A percentile compares a stretch with the other conserved stretches of the same genome.
phyloP scores from a whole-genome alignment of 2,888 invertebrate genomes.

The Pharmacophagus antenor region DNA sequence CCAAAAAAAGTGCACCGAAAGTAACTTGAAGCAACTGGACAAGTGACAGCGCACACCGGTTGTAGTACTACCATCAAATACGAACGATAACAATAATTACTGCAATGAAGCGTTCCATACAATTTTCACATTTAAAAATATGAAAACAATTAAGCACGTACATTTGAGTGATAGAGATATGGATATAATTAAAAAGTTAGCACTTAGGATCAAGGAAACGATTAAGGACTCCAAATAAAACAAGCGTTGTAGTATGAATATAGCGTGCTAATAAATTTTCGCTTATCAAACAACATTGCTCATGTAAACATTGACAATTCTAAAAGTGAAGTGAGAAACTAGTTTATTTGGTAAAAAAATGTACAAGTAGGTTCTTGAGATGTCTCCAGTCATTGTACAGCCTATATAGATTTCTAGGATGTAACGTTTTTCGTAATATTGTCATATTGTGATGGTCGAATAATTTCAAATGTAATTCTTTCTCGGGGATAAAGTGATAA shows the following conservation, averaged over 20 bases:
- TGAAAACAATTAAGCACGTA: background rate
- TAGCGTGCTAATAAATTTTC: too few species aligned
- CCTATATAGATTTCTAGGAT: too few species aligned
- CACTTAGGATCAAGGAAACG: background rate
- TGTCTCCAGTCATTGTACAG: too few species aligned
- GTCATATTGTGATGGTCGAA: too few species aligned
- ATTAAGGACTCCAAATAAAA: background rate
- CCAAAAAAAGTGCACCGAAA: slow-evolving; percentile 43
- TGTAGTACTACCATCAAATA: slow-evolving; percentile 40
- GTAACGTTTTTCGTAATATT: too few species aligned
- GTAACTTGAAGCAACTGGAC: slow-evolving; percentile 48
- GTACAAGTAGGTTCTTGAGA: too few species aligned
- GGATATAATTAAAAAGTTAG: slow-evolving; percentile 12
- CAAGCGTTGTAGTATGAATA: background rate
- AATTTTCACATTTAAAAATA: background rate
- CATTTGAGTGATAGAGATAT: slow-evolving; percentile 18
- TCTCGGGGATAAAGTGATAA: too few species aligned
- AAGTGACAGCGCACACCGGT: slow-evolving; percentile 58
- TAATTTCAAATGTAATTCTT: too few species aligned
- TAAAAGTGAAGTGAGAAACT: too few species aligned
- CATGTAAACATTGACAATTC: too few species aligned
- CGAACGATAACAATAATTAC: slow-evolving; percentile 43
- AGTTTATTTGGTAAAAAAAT: too few species aligned
- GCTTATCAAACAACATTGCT: too few species aligned
- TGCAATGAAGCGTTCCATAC: slow-evolving; percentile 53